Conservation (phyloP, 2,888 invertebrate species). For the Ditylenchus weischeri region DNA sequence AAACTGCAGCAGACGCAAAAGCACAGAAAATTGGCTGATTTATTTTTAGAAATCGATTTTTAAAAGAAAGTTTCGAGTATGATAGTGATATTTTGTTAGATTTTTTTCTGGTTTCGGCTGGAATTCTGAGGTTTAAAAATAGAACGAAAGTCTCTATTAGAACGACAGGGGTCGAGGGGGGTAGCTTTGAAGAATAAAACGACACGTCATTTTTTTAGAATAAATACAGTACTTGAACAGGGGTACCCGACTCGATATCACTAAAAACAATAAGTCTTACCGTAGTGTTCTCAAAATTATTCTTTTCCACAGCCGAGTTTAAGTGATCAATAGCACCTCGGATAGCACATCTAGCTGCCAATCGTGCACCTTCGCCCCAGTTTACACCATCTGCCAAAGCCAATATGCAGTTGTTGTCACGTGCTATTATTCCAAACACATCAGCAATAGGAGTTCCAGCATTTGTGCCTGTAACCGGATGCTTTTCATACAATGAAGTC, state of each 20-base stretch:
- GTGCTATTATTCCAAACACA: conserved; percentile 73
- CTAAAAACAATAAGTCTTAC: conserved; percentile 19
- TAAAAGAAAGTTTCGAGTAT: too few species aligned
- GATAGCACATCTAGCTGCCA: conserved; percentile 68
- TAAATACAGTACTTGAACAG: neutral
- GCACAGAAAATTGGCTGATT: too few species aligned
- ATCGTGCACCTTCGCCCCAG: conserved; percentile 74
- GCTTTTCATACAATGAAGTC: conserved; percentile 77
- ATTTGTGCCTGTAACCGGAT: conserved; percentile 71
- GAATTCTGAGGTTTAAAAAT: too few species aligned
- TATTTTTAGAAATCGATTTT: too few species aligned
- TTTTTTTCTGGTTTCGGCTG: too few species aligned
- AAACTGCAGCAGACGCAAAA: too few species aligned
- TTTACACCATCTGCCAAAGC: conserved; percentile 85
- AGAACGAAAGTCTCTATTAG: too few species aligned
- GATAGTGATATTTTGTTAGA: too few species aligned
- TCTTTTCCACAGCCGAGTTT: conserved; percentile 61
- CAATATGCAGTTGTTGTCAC: conserved; percentile 71
- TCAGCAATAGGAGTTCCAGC: conserved; percentile 77
- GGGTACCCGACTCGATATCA: neutral
- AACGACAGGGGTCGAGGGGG: too few species aligned
- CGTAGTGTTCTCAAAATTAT: conserved; percentile 41
- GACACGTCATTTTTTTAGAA: too few species aligned
- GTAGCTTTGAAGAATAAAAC: too few species aligned
- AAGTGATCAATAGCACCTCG: conserved; percentile 80